These are phyloP conservation scores for Caenorhabditis afra DNA, from an alignment of 2,888 invertebrate genomes.

Conservation along the genomic window DNA sequence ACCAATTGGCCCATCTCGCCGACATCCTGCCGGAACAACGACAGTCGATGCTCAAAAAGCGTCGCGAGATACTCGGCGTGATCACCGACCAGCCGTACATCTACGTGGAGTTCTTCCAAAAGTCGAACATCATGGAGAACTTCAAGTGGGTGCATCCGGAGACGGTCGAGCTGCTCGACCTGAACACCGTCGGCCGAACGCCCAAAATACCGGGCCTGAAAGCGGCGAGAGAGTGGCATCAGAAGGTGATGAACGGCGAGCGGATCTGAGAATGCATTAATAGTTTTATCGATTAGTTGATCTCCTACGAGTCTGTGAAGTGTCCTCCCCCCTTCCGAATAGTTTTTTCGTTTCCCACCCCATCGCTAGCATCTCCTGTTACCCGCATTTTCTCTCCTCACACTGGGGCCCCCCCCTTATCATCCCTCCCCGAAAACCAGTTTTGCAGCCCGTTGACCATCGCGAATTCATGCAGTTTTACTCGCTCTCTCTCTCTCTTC, in stretches of 20 bases:
- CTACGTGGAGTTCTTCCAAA: slow-evolving; percentile 58
- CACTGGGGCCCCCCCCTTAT: neutral
- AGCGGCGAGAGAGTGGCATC: slow-evolving; percentile 55
- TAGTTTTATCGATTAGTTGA: neutral
- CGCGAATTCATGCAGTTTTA: no score
- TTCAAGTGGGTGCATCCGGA: slow-evolving; percentile 48
- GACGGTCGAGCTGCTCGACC: slow-evolving; percentile 42
- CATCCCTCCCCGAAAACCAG: neutral
- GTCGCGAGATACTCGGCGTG: slow-evolving; percentile 28
- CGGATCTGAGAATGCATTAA: neutral
- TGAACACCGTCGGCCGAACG: slow-evolving; percentile 11
- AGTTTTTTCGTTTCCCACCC: no score
- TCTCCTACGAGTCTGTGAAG: neutral
- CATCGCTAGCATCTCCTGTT: neutral
- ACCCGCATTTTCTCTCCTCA: neutral
- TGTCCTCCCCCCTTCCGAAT: no score
- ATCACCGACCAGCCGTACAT: slow-evolving; percentile 17
- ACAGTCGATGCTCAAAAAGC: slow-evolving; percentile 39
- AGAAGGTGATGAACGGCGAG: slow-evolving; percentile 41
- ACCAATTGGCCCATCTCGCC: slow-evolving; percentile 32
- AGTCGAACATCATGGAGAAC: slow-evolving; percentile 29
- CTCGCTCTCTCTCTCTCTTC: slow-evolving; percentile 5
- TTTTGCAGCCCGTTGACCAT: no score
- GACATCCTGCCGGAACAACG: slow-evolving; percentile 52
- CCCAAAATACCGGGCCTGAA: slow-evolving; percentile 47